These are phyloP conservation scores for Sebastiscus tertius DNA, from an alignment of 2,797 vertebrate species.

Conservation along the genomic window DNA sequence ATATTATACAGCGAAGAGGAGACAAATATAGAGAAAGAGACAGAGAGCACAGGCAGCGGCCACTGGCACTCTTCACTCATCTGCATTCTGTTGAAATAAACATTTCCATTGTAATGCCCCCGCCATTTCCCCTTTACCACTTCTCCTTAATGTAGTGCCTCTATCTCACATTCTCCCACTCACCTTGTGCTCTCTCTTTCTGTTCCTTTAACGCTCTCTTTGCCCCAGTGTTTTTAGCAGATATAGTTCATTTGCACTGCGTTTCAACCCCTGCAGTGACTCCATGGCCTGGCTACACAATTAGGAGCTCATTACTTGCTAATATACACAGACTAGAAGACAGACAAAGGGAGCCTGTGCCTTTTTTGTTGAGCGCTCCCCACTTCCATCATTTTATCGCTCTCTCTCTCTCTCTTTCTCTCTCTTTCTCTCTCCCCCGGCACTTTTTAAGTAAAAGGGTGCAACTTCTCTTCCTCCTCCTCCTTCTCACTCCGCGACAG, in stretches of 20 bases:
- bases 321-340: constrained; percentile 67
- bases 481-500: constrained; percentile 23
- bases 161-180: constrained; percentile 26
- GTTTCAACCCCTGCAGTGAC: constrained; percentile 63
- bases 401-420: constrained; percentile 22
- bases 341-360: constrained; percentile 56
- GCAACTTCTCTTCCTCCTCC: constrained; percentile 37
- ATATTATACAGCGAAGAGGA: constrained; percentile 22
- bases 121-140: constrained; percentile 19
- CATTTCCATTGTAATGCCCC: constrained; percentile 33
- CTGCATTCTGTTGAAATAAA: constrained; percentile 59
- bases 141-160: constrained; percentile 30
- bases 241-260: constrained; percentile 54
- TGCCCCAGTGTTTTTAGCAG: constrained; percentile 49
- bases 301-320: constrained; percentile 78
- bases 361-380: constrained; percentile 41
- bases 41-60: background rate
- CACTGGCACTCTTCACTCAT: constrained; percentile 42
- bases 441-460: constrained; percentile 60
- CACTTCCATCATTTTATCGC: constrained; percentile 50
- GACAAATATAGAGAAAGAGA: constrained; percentile 3
- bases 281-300: constrained; percentile 71
- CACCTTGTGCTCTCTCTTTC: constrained; percentile 42
- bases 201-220: constrained; percentile 41
- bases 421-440: constrained; percentile 16